A percentile compares a stretch with the other conserved stretches of the same genome.
Evolutionary conservation across 2,888 invertebrate species (phyloP).

Genomic region (Aphidoletes aphidimyza): DNA sequence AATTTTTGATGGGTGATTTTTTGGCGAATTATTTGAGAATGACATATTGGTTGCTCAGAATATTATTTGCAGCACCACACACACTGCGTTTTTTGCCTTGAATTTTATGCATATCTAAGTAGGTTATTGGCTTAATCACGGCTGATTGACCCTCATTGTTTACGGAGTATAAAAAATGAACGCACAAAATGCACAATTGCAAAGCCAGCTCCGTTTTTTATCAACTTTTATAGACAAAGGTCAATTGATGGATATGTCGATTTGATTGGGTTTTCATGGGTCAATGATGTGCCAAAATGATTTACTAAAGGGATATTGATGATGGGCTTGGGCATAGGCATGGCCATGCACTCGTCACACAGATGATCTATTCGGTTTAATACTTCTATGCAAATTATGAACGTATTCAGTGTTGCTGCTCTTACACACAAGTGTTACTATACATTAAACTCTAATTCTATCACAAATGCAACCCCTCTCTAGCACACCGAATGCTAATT

Average conservation of each 20-base stretch:
- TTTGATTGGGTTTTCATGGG: neutral
- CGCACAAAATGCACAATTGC: neutral
- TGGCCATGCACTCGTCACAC: neutral
- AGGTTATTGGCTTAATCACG: conserved; percentile 54
- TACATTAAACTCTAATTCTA: no score
- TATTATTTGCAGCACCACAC: neutral
- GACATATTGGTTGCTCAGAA: neutral
- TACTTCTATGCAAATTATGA: neutral
- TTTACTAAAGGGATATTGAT: neutral
- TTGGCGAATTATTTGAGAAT: neutral
- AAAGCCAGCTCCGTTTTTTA: neutral
- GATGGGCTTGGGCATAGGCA: neutral
- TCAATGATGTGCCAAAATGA: conserved; percentile 19
- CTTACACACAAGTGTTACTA: neutral
- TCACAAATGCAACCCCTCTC: no score
- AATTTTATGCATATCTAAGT: conserved; percentile 24
- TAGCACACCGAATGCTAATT: no score
- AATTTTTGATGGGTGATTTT: neutral
- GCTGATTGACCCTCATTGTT: conserved; percentile 52
- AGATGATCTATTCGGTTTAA: neutral
- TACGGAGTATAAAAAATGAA: neutral
- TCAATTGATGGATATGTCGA: conserved; percentile 5
- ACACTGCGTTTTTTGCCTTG: neutral
- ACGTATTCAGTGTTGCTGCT: neutral
- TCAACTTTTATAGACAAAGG: neutral